Base-by-base conservation (phyloP, 2,113 vertebrate genomes). In the Elachura formosa region DNA sequence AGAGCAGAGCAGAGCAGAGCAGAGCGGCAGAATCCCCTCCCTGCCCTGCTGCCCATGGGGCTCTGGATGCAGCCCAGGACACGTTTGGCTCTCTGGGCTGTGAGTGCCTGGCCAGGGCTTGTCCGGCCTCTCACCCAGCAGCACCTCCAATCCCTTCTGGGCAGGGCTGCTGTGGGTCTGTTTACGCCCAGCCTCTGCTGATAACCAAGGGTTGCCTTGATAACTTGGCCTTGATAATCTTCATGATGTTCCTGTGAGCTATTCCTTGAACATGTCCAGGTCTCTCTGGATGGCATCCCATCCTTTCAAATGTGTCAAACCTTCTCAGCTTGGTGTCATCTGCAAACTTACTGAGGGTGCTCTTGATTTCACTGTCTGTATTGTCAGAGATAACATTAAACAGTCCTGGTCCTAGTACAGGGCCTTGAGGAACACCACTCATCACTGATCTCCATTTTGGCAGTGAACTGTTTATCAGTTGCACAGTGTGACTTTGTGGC, bases 371-470 rank as follows among this genome's bases (percentile, higher is more conserved):
- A 7, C 19, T 74, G 31, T 22, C 11, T 45, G 2, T 51, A 23
- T n/a, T 26, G 28, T 1, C 36, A 49, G 9, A 67, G 34, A 67
- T 17, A 4, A 8, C 38, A 34, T 16, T 52, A 36, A 66, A 67
- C 13, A 67, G 10, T 21, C 13, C 31, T 24, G 56, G 31, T 84
- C 24, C 33, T 24, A 33, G 1, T 33, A 26, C 0, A 5, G 26
- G 15, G 19, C 22, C 31, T 68, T 63, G 43, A 40, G 56, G 36
- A 23, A 31, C 52, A 63, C 25, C 17, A 19, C 14, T 59, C 0
- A 0, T 84, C 17, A 19, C 20, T 17, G 7, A 36, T 55, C 34
- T 84, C 29, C 33, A 10, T 68, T 63, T 77, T 0, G 0, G 36
- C 28, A 46, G 28, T 36, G 17, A 80, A 8, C 22, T 38, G 3